phyloP scores from a whole-genome alignment of 2,113 vertebrate species.

The Ariopsis seemanni region DNA sequence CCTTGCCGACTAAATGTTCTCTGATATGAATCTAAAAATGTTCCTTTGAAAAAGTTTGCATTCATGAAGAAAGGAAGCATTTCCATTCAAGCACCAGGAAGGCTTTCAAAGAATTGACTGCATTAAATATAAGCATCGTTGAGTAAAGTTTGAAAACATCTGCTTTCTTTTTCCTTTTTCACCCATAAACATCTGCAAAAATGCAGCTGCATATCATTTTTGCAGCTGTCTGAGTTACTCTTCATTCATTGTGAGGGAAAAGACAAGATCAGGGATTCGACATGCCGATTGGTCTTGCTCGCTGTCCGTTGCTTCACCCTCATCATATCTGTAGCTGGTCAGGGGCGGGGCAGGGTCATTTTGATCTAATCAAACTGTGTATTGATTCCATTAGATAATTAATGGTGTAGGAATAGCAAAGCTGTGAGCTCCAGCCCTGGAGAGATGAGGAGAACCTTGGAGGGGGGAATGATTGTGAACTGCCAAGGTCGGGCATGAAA shows the following conservation, averaged over 20 bases:
- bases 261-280: not conserved
- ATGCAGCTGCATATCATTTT: slow-evolving; percentile 47
- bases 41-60: not conserved
- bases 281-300: slow-evolving; percentile 33
- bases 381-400: slow-evolving; percentile 83
- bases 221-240: not conserved
- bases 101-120: not conserved
- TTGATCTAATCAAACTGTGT: slow-evolving; percentile 74
- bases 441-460: slow-evolving; percentile 75
- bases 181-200: not conserved
- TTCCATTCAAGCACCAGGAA: not conserved
- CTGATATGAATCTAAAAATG: not conserved
- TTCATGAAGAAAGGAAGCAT: not conserved
- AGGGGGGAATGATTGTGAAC: slow-evolving; percentile 70
- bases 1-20: not conserved
- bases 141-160: not conserved
- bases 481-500: slow-evolving; percentile 65
- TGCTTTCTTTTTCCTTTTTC: not conserved
- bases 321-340: slow-evolving; percentile 63
- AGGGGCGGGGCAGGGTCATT: slow-evolving; percentile 70
- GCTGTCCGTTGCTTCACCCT: slow-evolving; percentile 45
- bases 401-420: slow-evolving; percentile 68
- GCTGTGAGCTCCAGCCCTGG: slow-evolving; percentile 63
- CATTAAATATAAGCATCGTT: not conserved
- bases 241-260: not conserved